Evolutionary conservation across 2,888 invertebrate species (phyloP), one percentile per base, ranked within the genome.

Genomic region (Pseudanteris insignis): DNA sequence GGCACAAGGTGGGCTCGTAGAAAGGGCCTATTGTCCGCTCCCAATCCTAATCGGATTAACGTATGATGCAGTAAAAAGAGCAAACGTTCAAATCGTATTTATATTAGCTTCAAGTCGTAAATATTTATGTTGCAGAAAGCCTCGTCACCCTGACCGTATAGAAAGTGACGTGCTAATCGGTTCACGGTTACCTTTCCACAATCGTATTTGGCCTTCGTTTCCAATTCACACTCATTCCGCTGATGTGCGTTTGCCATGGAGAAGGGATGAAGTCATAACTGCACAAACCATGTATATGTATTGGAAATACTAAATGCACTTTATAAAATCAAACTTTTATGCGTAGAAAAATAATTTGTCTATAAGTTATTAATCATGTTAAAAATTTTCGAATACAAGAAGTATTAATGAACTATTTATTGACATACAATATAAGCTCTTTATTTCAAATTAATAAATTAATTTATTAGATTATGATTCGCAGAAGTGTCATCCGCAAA

Each of bases 1-100:
- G 63, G 55, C 47, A 50, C 50, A 54, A 60, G 58, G 50, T 54
- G 47, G 40, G 53, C 43, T 28, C 12, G 51, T 24, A 32, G 25
- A 51, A 37, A 36, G 46, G 44, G 15, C 57, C 53, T 34, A 61
- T 64, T 64, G 64, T 64, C 29, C 38, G 41, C 33, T 37, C 61
- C 63, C 61, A 44, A 50, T 53, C 68, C 72, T 78, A 79, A 79
- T 78, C 79, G 75, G 79, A 78, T 79, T 78, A 79, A 69, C 72
- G 75, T 69, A 68, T 37, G 58, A 51, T 74, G 70, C 72, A 70
- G 72, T 75, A 79, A 79, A 79, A 79, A 79, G 79, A 79, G 79
- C 79, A 79, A 79, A 76, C 74, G 78, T 76, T 77, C 74, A 78
- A 79, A 79, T 79, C 79, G 79, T 78, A 79, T 79, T 79, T 79